A percentile compares a stretch with the other conserved stretches of the same genome.
phyloP scores from a whole-genome alignment of 1,140 invertebrate species.

The Drosophila bocqueti region DNA sequence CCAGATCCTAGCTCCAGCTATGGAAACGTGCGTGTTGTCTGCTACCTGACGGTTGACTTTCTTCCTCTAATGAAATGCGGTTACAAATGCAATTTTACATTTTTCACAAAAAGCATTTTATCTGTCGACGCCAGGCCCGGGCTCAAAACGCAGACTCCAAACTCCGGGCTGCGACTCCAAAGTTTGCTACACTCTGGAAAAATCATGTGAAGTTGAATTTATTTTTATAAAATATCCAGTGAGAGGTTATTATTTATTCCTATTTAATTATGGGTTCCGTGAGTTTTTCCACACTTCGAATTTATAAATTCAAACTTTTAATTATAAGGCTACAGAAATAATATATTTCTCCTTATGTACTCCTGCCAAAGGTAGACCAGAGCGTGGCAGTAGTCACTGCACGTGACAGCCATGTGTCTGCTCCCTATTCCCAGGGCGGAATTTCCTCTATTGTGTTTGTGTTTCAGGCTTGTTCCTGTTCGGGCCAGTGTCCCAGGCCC shows the following conservation, averaged over 20 bases:
- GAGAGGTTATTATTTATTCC: too few species aligned
- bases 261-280: background rate
- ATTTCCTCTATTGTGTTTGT: conserved; percentile 52
- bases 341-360: conserved; percentile 7
- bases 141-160: conserved; percentile 44
- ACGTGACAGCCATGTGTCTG: conserved; percentile 52
- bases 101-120: conserved; percentile 79
- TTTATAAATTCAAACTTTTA: too few species aligned
- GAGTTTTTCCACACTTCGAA: too few species aligned
- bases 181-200: conserved; percentile 1
- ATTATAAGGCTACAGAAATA: background rate
- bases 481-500: conserved; percentile 38
- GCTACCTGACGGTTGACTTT: conserved; percentile 78
- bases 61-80: conserved; percentile 82
- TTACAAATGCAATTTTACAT: conserved; percentile 82
- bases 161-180: conserved; percentile 18
- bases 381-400: conserved; percentile 49
- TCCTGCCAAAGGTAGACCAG: background rate
- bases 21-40: conserved; percentile 52
- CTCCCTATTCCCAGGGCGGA: conserved; percentile 8
- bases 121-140: conserved; percentile 77
- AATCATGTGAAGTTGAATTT: background rate
- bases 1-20: background rate
- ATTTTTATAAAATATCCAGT: background rate
- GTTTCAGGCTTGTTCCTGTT: conserved; percentile 52